Percentiles rank a stretch among this genome's conserved stretches.
Evolutionary conservation across 2,797 vertebrate genomes (phyloP).

Genomic region (Silurus aristotelis): DNA sequence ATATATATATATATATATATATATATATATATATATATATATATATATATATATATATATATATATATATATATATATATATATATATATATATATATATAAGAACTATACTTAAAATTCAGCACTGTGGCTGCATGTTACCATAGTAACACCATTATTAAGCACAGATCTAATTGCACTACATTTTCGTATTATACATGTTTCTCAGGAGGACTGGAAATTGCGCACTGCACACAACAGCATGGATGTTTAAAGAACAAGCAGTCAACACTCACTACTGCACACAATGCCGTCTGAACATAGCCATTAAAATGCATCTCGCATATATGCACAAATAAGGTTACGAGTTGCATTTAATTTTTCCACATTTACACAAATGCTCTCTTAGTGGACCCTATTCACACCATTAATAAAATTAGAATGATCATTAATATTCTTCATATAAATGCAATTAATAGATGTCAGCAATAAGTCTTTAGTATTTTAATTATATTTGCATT

Average conservation of each 20-base stretch:
- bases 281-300: background rate
- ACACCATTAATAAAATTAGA: no score
- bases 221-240: background rate
- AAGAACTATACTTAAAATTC: background rate
- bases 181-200: background rate
- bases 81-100: no score
- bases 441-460: background rate
- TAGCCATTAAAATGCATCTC: background rate
- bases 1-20: no score
- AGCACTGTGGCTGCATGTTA: background rate
- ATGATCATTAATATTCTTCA: no score
- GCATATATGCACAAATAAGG: background rate
- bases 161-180: background rate
- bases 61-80: no score
- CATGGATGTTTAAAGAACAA: background rate
- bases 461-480: background rate
- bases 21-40: no score
- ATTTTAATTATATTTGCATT: no score
- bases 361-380: background rate
- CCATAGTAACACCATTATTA: conserved; percentile 2
- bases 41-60: no score
- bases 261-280: background rate
- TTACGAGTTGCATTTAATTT: background rate
- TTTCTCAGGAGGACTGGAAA: background rate
- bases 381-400: background rate